A percentile compares a stretch with the other conserved stretches of the same genome.
These are phyloP conservation scores for Lepidonotus clava DNA, from an alignment of 2,888 invertebrate species.

Conservation along the genomic window DNA sequence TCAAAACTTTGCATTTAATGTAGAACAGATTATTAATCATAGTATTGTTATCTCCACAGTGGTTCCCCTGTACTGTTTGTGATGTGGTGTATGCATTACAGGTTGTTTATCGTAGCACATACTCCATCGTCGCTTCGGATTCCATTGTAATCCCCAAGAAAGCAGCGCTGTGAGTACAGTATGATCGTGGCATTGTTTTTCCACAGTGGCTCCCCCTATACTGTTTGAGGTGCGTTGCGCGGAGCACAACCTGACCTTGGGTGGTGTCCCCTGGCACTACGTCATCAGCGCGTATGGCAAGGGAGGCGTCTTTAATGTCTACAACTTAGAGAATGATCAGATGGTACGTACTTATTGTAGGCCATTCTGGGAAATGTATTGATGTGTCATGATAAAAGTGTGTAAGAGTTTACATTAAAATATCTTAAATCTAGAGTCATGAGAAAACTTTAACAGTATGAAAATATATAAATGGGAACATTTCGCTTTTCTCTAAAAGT, in stretches of 20 bases:
- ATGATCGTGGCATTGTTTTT: too few relatives aligned
- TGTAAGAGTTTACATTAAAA: background rate
- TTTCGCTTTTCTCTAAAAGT: background rate
- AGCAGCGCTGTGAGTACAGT: too few relatives aligned
- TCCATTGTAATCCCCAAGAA: too few relatives aligned
- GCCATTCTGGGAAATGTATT: background rate
- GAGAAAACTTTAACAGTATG: background rate
- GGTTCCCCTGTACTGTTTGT: too few relatives aligned
- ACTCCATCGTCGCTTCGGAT: too few relatives aligned
- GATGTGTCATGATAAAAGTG: background rate
- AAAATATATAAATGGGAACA: background rate
- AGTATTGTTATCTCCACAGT: too few relatives aligned
- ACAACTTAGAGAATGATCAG: slow-evolving; percentile 55
- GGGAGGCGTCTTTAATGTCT: slow-evolving; percentile 67
- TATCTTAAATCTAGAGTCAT: background rate
- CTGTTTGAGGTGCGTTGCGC: slow-evolving; percentile 72
- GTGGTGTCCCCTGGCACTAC: slow-evolving; percentile 76
- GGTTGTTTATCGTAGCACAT: too few relatives aligned
- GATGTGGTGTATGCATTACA: too few relatives aligned
- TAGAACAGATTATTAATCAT: too few relatives aligned
- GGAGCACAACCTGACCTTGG: slow-evolving; percentile 71
- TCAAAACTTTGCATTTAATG: too few relatives aligned
- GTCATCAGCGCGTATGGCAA: slow-evolving; percentile 68
- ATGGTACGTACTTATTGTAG: slow-evolving; percentile 50
- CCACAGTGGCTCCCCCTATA: slow-evolving; percentile 69